Evolutionary conservation across 2,888 invertebrate genomes (phyloP).

Genomic region (Temnothorax rugatulus): DNA sequence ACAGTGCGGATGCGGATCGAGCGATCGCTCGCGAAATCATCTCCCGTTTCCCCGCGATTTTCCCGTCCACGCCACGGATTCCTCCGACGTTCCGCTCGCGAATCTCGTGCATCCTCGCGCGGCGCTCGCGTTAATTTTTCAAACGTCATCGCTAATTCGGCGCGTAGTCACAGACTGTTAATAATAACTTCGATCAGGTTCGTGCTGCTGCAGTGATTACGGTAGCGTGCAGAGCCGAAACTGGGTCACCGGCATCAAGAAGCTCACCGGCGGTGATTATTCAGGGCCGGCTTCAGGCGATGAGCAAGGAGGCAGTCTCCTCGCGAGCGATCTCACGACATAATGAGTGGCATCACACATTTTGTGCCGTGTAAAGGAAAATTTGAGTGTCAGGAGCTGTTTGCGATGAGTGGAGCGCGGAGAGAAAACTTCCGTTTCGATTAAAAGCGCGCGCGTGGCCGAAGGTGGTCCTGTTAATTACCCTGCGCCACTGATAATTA

Average conservation of each 20-base stretch:
- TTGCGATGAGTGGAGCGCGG: constrained; percentile 10
- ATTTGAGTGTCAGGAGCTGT: constrained; percentile 6
- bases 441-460: not conserved
- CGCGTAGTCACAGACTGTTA: constrained; percentile 15
- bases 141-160: constrained; percentile 4
- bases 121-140: not conserved
- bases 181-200: constrained; percentile 41
- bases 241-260: constrained; percentile 42
- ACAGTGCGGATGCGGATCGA: not conserved
- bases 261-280: constrained; percentile 48
- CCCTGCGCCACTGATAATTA: not conserved
- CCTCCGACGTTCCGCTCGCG: not conserved
- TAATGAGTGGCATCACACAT: constrained; percentile 14
- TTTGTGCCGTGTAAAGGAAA: not conserved
- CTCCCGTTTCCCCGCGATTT: not conserved
- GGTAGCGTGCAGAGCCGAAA: constrained; percentile 37
- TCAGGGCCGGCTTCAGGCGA: constrained; percentile 46
- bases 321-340: constrained; percentile 12
- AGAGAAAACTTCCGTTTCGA: constrained; percentile 41
- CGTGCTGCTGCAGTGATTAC: constrained; percentile 35
- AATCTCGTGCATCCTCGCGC: not conserved
- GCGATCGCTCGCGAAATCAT: not conserved
- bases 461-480: not conserved
- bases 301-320: constrained; percentile 38
- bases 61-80: not conserved